Base-by-base conservation (phyloP, 2,113 vertebrate species). In the Phalacrocorax pelagicus region DNA sequence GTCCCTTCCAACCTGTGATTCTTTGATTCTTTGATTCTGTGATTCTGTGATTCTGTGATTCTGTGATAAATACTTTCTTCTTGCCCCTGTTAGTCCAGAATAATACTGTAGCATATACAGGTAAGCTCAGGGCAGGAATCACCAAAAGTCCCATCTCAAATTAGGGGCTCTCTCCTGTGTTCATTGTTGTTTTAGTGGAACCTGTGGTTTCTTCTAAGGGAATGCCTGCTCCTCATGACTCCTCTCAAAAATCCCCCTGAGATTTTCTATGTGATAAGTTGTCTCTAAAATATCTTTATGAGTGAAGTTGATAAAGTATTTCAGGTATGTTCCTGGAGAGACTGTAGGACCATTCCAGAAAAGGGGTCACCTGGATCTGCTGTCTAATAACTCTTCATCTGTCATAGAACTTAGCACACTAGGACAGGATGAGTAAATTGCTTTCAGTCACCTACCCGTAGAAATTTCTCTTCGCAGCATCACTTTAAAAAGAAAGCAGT, bases 401-500 rank as follows among this genome's bases (percentile, higher is more conserved):
- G 8, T 49, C 61, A 67, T 52, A 81, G 40, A 94, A 86, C 11
- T 71, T 84, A 71, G 54, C 57, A 65, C 57, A 85, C 44, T 81
- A 32, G 5, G 27, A 54, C 52, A 75, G 46, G 62, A 91, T 89
- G 80, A 94, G 94, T 87, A 91, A 93, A 92, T 86, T 78, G 72
- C 46, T 92, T 83, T 92, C 57, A 54, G 86, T 75, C 88, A 94
- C 83, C 86, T 84, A 87, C 61, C 34, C 71, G 57, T 82, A 54
- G 77, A 94, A 94, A 92, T 89, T 92, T 87, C 61, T 81, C 46
- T 92, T 91, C 90, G 81, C 72, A 95, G 77, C 80, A 71, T 69
- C 69, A 57, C 44, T 93, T 94, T 92, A 72, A 96, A 96, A 88
- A 87, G 73, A 75, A 95, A 95, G 81, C 55, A 57, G 61, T 69